Evolutionary conservation across 2,888 invertebrate genomes (phyloP).

Genomic region (Plutella xylostella): DNA sequence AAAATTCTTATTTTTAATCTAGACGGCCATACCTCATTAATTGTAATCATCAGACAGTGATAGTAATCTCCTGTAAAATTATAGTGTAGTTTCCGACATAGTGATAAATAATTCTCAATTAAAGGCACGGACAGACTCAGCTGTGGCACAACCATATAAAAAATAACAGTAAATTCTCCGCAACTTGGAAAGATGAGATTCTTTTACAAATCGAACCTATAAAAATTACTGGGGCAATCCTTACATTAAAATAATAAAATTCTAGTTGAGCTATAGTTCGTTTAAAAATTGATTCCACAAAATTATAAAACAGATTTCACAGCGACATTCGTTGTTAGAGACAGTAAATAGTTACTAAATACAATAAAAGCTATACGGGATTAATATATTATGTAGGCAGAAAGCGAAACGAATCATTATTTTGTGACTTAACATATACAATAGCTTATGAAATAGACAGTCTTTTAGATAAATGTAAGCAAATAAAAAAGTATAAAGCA

Average conservation of each 20-base stretch:
- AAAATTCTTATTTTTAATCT: too few species aligned
- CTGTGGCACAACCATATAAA: too few species aligned
- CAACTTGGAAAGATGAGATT: too few species aligned
- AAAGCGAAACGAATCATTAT: not conserved
- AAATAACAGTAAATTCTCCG: too few species aligned
- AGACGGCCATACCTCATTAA: too few species aligned
- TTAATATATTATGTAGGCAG: not conserved
- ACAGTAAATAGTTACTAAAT: slow-evolving; percentile 36
- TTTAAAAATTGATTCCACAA: not conserved
- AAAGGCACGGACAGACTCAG: too few species aligned
- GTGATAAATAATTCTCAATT: too few species aligned
- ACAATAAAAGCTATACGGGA: not conserved
- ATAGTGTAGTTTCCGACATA: too few species aligned
- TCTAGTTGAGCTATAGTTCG: slow-evolving; percentile 14
- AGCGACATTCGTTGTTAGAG: slow-evolving; percentile 61
- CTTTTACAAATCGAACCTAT: too few species aligned
- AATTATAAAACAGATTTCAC: slow-evolving; percentile 27
- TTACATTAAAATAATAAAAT: not conserved
- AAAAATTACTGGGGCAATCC: not conserved
- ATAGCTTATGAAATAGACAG: slow-evolving; percentile 64
- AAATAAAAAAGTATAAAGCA: slow-evolving; percentile 27
- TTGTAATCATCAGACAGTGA: too few species aligned
- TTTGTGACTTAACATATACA: slow-evolving; percentile 65
- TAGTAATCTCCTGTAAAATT: too few species aligned
- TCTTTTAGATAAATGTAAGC: slow-evolving; percentile 58